These are phyloP conservation scores for Tarsius wallacei DNA, from an alignment of 2,797 vertebrate genomes.

Conservation along the genomic window DNA sequence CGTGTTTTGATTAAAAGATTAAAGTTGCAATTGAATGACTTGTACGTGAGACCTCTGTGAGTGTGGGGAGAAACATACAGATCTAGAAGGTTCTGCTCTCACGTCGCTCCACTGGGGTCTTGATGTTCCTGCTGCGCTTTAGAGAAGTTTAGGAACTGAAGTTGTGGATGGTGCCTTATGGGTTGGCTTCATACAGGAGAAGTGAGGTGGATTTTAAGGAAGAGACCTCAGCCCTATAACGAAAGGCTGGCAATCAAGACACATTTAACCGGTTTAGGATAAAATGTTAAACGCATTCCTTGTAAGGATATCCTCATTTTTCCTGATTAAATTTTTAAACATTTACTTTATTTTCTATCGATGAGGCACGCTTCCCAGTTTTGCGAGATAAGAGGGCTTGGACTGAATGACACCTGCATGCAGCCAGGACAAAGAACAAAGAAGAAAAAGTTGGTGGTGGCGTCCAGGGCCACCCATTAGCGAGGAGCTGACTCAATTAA, in stretches of 20 bases:
- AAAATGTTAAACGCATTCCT: slow-evolving; percentile 25
- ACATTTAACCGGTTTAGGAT: slow-evolving; percentile 20
- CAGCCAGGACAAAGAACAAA: not conserved
- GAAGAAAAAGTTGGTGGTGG: not conserved
- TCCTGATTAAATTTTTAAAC: not conserved
- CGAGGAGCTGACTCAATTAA: not conserved
- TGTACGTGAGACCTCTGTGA: not conserved
- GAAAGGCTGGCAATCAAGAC: not conserved
- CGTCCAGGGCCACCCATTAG: not conserved
- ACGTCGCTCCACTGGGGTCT: not conserved
- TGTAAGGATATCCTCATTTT: slow-evolving; percentile 31
- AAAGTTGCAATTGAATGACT: not conserved
- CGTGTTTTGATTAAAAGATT: slow-evolving; percentile 8
- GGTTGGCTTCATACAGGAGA: not conserved
- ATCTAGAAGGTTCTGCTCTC: not conserved
- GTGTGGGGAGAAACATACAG: slow-evolving; percentile 1
- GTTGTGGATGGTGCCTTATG: not conserved
- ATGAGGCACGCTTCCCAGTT: not conserved
- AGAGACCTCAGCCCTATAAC: not conserved
- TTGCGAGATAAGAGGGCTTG: slow-evolving; percentile 19
- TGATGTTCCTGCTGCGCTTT: not conserved
- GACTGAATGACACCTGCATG: not conserved
- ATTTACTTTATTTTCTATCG: not conserved
- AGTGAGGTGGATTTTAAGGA: slow-evolving; percentile 1
- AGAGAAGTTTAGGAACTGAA: not conserved